Conservation (phyloP, 1,140 invertebrate genomes). For the Mamestra configurata region DNA sequence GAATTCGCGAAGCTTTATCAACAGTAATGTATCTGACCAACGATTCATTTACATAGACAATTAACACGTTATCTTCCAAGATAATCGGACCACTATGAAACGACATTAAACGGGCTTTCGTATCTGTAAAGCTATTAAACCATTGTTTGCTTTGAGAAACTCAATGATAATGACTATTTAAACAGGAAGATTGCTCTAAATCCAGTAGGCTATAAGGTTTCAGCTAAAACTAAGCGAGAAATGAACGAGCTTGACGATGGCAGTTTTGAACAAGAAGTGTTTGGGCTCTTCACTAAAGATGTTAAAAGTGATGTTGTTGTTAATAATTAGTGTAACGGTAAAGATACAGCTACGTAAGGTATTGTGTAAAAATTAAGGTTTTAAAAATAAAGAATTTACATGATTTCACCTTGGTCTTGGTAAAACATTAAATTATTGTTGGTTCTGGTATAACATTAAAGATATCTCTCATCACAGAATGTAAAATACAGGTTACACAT, state of each 20-base stretch:
- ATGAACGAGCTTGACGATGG: constrained; percentile 11
- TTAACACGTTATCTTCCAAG: constrained; percentile 9
- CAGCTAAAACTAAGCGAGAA: constrained; percentile 2
- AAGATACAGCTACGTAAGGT: too few species aligned
- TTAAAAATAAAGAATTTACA: too few species aligned
- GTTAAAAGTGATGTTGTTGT: background rate
- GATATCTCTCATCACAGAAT: too few species aligned
- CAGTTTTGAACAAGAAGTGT: background rate
- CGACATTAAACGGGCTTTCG: background rate
- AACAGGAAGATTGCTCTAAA: constrained; percentile 27
- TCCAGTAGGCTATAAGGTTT: background rate
- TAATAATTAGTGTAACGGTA: background rate
- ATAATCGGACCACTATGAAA: background rate
- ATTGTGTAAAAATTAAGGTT: too few species aligned
- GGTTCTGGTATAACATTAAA: too few species aligned
- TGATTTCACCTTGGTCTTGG: too few species aligned
- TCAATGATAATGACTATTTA: constrained; percentile 50
- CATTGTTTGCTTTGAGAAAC: constrained; percentile 40
- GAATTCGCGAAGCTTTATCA: background rate
- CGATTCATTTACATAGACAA: background rate
- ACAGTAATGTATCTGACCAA: background rate
- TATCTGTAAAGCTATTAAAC: constrained; percentile 31
- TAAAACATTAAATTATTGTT: too few species aligned
- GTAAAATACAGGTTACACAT: too few species aligned
- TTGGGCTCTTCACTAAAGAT: background rate